Evolutionary conservation across 1,140 invertebrate species (phyloP).

Genomic region (Euwallacea similis): DNA sequence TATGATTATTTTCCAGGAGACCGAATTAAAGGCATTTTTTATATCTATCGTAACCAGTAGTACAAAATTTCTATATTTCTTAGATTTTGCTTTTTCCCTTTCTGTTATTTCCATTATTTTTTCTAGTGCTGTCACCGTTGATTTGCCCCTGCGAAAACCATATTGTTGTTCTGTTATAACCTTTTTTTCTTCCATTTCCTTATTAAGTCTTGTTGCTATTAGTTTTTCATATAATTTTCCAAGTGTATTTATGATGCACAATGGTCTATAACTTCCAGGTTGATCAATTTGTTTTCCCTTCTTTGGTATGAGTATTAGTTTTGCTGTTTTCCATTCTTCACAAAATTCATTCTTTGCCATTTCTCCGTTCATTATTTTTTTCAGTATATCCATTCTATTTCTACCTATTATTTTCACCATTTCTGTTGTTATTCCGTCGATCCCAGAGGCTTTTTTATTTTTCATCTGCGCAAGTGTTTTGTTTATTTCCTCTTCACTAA

Average conservation of each 20-base stretch:
- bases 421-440: too few relatives aligned
- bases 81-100: neutral
- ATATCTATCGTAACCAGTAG: neutral
- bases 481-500: too few relatives aligned
- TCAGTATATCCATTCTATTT: too few relatives aligned
- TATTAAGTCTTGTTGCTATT: neutral
- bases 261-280: neutral
- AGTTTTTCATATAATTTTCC: constrained; percentile 1
- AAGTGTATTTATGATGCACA: neutral
- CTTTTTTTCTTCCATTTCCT: neutral
- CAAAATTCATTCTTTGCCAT: too few relatives aligned
- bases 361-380: too few relatives aligned
- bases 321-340: neutral
- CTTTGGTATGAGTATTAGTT: neutral
- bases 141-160: neutral
- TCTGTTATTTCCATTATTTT: neutral
- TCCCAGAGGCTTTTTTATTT: too few relatives aligned
- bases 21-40: neutral
- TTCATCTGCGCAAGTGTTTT: too few relatives aligned
- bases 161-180: neutral
- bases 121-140: neutral
- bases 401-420: too few relatives aligned
- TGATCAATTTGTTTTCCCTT: neutral
- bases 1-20: neutral
- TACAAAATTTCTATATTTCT: neutral